Conservation (phyloP, 2,797 vertebrate genomes). For the Typhlichthys subterraneus region DNA sequence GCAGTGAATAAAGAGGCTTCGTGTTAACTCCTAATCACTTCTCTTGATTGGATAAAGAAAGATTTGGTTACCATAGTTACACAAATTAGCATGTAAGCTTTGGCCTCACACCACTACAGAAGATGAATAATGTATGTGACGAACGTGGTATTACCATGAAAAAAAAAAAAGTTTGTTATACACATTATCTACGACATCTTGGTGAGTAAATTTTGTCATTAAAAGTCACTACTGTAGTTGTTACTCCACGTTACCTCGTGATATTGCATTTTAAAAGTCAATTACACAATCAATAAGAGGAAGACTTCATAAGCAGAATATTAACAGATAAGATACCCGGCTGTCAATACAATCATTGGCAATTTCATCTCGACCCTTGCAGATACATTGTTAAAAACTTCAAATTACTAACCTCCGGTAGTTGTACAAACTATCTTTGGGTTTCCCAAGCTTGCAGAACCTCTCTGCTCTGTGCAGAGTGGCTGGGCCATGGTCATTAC, state of each 20-base stretch:
- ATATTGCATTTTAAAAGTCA: slow-evolving; percentile 72
- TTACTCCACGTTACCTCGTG: slow-evolving; percentile 49
- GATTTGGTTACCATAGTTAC: slow-evolving; percentile 15
- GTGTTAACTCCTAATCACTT: slow-evolving; percentile 17
- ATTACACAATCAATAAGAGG: slow-evolving; percentile 65
- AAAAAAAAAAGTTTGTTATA: slow-evolving; percentile 29
- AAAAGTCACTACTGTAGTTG: slow-evolving; percentile 60
- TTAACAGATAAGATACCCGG: slow-evolving; percentile 62
- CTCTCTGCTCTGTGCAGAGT: slow-evolving; percentile 14
- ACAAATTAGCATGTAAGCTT: slow-evolving; percentile 32
- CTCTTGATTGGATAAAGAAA: slow-evolving; percentile 20
- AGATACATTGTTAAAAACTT: slow-evolving; percentile 27
- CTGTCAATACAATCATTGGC: slow-evolving; percentile 58
- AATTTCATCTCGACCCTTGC: slow-evolving; percentile 34
- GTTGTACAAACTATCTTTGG: background rate
- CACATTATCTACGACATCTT: slow-evolving; percentile 51
- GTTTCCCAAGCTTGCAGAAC: slow-evolving; percentile 13
- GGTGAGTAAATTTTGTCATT: slow-evolving; percentile 67
- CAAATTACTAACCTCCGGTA: slow-evolving; percentile 24
- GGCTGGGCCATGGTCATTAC: slow-evolving; percentile 35
- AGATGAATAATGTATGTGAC: slow-evolving; percentile 31
- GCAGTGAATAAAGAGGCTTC: slow-evolving; percentile 4
- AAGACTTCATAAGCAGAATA: slow-evolving; percentile 69
- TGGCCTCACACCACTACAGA: slow-evolving; percentile 9
- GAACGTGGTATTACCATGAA: slow-evolving; percentile 53